Percentiles rank a stretch among this genome's conserved stretches.
Evolutionary conservation across 2,113 vertebrate genomes (phyloP).

Genomic region (Amphiprion percula): DNA sequence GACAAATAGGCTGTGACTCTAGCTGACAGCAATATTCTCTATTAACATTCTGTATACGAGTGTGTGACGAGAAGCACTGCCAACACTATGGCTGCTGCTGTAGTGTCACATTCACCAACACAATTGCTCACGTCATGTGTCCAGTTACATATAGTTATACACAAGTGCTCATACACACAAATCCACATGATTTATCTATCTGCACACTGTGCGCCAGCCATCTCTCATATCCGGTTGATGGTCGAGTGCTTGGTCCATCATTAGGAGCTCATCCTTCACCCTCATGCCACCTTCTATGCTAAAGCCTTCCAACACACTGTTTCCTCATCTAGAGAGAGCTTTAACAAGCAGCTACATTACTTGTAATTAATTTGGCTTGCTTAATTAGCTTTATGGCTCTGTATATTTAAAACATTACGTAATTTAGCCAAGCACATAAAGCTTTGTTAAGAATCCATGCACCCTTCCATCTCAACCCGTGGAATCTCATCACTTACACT

Average conservation of each 20-base stretch:
- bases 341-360: constrained; percentile 54
- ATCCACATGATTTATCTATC: constrained; percentile 6
- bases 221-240: constrained; percentile 20
- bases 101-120: constrained; percentile 17
- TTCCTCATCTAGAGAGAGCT: constrained; percentile 25
- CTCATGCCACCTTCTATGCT: constrained; percentile 2
- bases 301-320: neutral
- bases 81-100: constrained; percentile 9
- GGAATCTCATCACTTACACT: neutral
- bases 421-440: constrained; percentile 24
- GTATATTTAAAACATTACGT: constrained; percentile 57
- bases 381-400: constrained; percentile 69
- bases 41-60: neutral
- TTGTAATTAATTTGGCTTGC: constrained; percentile 66
- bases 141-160: constrained; percentile 11
- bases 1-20: neutral
- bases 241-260: neutral
- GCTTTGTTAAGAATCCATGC: constrained; percentile 9
- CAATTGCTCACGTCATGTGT: constrained; percentile 4
- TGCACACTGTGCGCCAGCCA: constrained; percentile 24
- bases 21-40: constrained; percentile 10
- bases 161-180: constrained; percentile 10
- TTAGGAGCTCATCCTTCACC: constrained; percentile 4
- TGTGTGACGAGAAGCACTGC: neutral
- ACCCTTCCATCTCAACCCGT: neutral